These are phyloP conservation scores for Athene noctua DNA, from an alignment of 2,113 vertebrate genomes.

Conservation along the genomic window DNA sequence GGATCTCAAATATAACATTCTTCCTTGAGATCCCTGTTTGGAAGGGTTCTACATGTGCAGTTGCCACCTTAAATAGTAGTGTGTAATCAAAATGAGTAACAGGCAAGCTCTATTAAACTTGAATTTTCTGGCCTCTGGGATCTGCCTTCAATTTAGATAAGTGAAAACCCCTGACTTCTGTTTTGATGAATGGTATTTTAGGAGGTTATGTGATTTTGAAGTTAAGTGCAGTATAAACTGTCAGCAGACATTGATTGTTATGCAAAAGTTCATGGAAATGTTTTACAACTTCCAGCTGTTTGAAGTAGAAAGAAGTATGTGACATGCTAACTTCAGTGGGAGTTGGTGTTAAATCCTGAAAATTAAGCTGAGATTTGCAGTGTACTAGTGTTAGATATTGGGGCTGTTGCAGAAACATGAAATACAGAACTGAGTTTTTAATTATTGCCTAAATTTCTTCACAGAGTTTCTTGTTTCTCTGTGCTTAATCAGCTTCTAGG, in stretches of 20 bases:
- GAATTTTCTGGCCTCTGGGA: background rate
- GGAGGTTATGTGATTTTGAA: background rate
- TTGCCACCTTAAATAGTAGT: background rate
- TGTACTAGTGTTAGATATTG: background rate
- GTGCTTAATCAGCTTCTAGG: background rate
- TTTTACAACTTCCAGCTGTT: background rate
- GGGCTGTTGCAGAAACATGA: background rate
- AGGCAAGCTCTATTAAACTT: background rate
- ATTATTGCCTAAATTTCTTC: background rate
- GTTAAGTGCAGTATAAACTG: background rate
- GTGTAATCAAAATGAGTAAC: background rate
- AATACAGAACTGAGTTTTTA: background rate
- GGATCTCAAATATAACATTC: background rate
- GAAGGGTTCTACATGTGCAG: background rate
- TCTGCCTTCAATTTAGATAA: background rate
- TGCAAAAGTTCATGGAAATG: background rate
- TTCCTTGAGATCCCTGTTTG: background rate
- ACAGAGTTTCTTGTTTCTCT: background rate
- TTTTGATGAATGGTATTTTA: background rate
- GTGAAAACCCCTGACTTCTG: fast-evolving
- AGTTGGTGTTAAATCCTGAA: background rate
- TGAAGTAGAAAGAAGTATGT: background rate
- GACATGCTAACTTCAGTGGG: background rate
- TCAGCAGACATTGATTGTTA: background rate
- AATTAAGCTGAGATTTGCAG: background rate